phyloP scores from a whole-genome alignment of 2,113 vertebrate genomes.

The Sapayoa aenigma region DNA sequence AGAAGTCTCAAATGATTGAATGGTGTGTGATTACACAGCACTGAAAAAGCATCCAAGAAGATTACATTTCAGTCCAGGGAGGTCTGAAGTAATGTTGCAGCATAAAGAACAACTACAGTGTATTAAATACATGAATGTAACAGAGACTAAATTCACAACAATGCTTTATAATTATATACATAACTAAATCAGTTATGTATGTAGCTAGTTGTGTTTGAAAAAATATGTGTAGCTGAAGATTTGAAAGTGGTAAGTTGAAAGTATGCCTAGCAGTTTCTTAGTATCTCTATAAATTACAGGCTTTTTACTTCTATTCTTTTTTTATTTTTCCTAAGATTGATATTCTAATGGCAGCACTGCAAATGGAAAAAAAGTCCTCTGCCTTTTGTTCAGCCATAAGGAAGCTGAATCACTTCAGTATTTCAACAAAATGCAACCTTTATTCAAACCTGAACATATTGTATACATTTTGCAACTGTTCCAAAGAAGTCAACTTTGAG shows the following conservation, averaged over 20 bases:
- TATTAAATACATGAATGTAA: background rate
- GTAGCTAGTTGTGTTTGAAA: background rate
- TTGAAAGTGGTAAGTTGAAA: background rate
- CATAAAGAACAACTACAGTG: background rate
- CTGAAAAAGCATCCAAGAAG: background rate
- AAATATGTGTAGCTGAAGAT: background rate
- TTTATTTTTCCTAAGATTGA: background rate
- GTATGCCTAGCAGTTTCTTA: background rate
- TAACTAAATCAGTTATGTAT: background rate
- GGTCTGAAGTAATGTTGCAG: background rate
- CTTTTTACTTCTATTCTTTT: background rate
- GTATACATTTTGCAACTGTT: background rate
- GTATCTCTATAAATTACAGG: background rate
- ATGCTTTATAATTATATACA: background rate
- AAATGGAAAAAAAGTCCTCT: background rate
- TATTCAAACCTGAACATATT: background rate
- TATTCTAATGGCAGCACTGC: background rate
- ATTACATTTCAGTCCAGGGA: background rate
- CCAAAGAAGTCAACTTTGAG: background rate
- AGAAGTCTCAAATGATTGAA: conserved; percentile 29
- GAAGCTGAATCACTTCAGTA: background rate
- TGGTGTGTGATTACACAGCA: background rate
- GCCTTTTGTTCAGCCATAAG: background rate
- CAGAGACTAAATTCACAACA: background rate
- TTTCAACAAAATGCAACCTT: background rate